Percentiles rank a stretch among this genome's conserved stretches.
phyloP scores from a whole-genome alignment of 1,140 invertebrate species.

The Formica selysi region DNA sequence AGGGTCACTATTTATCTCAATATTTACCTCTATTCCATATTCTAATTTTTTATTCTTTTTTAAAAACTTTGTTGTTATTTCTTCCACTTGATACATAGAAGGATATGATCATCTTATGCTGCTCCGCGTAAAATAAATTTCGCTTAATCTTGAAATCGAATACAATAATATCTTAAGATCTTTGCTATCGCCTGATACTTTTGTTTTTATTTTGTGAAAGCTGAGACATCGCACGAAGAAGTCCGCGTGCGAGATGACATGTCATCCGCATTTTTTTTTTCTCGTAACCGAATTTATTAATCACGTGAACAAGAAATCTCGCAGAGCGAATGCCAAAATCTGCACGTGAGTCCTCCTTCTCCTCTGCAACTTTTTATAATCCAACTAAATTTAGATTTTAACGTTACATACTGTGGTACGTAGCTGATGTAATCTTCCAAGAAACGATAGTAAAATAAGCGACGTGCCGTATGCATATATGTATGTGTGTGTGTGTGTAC shows the following conservation, averaged over 20 bases:
- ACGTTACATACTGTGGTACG: too few species aligned
- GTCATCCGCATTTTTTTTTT: neutral
- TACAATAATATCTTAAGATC: neutral
- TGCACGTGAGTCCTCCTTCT: neutral
- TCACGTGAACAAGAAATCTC: neutral
- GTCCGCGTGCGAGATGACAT: constrained; percentile 10
- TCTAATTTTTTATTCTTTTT: neutral
- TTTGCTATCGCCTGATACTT: neutral
- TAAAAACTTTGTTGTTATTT: neutral
- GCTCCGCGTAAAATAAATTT: neutral
- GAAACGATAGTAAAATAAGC: constrained; percentile 37
- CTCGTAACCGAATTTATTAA: neutral
- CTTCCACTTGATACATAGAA: too few species aligned
- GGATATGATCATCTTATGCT: neutral
- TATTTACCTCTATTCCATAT: neutral
- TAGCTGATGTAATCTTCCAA: neutral
- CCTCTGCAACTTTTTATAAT: neutral
- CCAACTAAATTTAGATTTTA: neutral
- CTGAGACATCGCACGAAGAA: neutral
- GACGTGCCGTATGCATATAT: too few species aligned
- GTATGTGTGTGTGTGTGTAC: too few species aligned
- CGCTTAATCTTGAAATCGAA: neutral
- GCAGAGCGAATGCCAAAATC: neutral
- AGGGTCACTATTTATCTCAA: neutral
- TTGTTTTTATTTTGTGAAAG: neutral